Evolutionary conservation across 2,113 vertebrate species (phyloP).

Genomic region (Phrynocephalus versicolor): DNA sequence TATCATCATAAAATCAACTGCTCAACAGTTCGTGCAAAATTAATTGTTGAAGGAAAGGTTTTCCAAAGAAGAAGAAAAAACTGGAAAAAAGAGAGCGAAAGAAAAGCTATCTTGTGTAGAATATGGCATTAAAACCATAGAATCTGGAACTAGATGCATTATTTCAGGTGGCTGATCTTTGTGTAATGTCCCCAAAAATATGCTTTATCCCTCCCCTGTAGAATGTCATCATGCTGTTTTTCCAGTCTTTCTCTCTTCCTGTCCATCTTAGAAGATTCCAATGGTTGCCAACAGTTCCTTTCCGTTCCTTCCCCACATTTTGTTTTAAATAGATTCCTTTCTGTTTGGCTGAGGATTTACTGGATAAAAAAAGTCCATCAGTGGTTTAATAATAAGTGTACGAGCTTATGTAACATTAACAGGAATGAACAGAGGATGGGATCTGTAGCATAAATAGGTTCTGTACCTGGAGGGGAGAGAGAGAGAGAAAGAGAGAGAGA

Average conservation of each 20-base stretch:
- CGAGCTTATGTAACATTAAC: constrained; percentile 84
- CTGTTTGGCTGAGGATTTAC: constrained; percentile 52
- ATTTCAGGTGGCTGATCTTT: constrained; percentile 75
- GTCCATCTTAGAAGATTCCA: constrained; percentile 64
- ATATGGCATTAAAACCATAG: constrained; percentile 73
- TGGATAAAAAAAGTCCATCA: constrained; percentile 72
- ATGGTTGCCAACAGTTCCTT: constrained; percentile 44
- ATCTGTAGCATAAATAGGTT: constrained; percentile 77
- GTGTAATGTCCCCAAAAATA: constrained; percentile 77
- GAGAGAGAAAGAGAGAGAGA: constrained; percentile 24
- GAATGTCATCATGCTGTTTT: constrained; percentile 79
- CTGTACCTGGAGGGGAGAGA: constrained; percentile 77
- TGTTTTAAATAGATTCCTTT: constrained; percentile 57
- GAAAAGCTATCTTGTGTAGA: constrained; percentile 73
- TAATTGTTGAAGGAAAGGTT: constrained; percentile 67
- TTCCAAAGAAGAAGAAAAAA: constrained; percentile 63
- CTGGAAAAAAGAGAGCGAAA: constrained; percentile 67
- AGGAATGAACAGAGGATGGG: constrained; percentile 81
- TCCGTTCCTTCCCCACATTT: neutral
- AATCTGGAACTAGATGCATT: constrained; percentile 78
- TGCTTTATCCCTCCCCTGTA: constrained; percentile 63
- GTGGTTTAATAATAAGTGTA: constrained; percentile 82
- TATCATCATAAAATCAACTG: constrained; percentile 76
- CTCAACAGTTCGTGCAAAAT: constrained; percentile 82
- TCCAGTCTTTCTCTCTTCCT: constrained; percentile 70